A percentile compares a stretch with the other conserved stretches of the same genome.
These are phyloP conservation scores for Okamejei kenojei DNA, from an alignment of 2,797 vertebrate genomes.

Conservation along the genomic window DNA sequence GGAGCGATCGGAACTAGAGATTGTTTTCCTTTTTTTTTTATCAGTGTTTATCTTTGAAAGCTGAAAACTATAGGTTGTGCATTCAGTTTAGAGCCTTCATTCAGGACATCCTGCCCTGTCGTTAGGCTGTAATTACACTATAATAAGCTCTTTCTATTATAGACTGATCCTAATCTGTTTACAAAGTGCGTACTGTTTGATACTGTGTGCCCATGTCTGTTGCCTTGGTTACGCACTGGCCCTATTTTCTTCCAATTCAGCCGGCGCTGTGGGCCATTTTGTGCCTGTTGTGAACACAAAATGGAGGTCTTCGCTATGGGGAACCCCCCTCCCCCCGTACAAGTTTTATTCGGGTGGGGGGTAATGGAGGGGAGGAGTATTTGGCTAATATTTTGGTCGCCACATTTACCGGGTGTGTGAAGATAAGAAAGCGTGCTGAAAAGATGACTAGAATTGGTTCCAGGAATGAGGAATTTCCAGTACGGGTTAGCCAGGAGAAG, in stretches of 20 bases:
- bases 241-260: constrained; percentile 15
- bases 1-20: constrained; percentile 27
- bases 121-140: constrained; percentile 33
- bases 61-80: constrained; percentile 26
- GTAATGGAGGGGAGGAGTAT: background rate
- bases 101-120: constrained; percentile 27
- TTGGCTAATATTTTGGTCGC: background rate
- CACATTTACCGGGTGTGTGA: no score
- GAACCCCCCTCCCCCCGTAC: no score
- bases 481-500: no score
- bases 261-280: constrained; percentile 16
- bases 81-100: constrained; percentile 26
- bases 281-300: constrained; percentile 30
- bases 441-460: no score
- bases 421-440: no score
- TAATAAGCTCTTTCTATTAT: constrained; percentile 34
- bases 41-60: constrained; percentile 30
- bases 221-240: constrained; percentile 16
- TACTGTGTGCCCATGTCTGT: constrained; percentile 32
- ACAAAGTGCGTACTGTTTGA: constrained; percentile 34
- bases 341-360: no score
- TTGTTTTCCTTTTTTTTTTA: constrained; percentile 4
- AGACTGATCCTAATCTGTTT: constrained; percentile 34
- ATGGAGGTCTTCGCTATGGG: background rate
- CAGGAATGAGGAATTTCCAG: no score